A percentile compares a stretch with the other conserved stretches of the same genome.
Conservation (phyloP, 1,140 invertebrate species). For the Drosophila auraria region DNA sequence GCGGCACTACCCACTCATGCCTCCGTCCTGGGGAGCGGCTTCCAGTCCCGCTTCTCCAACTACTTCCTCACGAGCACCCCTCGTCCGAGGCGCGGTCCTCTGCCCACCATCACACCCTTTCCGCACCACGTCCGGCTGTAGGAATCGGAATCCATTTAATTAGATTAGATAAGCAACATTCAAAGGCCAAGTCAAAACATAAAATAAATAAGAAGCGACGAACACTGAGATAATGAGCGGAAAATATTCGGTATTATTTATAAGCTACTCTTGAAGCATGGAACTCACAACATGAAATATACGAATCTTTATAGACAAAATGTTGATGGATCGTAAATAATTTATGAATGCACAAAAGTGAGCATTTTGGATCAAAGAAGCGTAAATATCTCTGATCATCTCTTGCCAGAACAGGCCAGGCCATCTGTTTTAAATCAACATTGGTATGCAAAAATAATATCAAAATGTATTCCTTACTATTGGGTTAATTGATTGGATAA, state of each 20-base stretch:
- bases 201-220: conserved; percentile 52
- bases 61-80: conserved; percentile 67
- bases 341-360: conserved; percentile 34
- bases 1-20: conserved; percentile 8
- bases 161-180: conserved; percentile 58
- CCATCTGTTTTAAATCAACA: conserved; percentile 12
- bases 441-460: conserved; percentile 1
- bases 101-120: conserved; percentile 77
- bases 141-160: conserved; percentile 47
- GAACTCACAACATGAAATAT: conserved; percentile 26
- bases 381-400: conserved; percentile 7
- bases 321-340: conserved; percentile 34
- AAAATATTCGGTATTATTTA: conserved; percentile 51
- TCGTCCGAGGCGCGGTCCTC: conserved; percentile 62
- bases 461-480: neutral
- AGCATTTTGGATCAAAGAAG: conserved; percentile 21
- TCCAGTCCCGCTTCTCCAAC: conserved; percentile 51
- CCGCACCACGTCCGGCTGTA: conserved; percentile 58
- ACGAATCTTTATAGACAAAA: conserved; percentile 7
- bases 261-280: conserved; percentile 37
- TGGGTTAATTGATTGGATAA: no score
- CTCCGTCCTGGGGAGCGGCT: neutral
- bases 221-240: conserved; percentile 42
- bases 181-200: conserved; percentile 35
- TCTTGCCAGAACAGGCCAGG: neutral